phyloP scores from a whole-genome alignment of 2,797 vertebrate species.

The Bradypodion ventrale region DNA sequence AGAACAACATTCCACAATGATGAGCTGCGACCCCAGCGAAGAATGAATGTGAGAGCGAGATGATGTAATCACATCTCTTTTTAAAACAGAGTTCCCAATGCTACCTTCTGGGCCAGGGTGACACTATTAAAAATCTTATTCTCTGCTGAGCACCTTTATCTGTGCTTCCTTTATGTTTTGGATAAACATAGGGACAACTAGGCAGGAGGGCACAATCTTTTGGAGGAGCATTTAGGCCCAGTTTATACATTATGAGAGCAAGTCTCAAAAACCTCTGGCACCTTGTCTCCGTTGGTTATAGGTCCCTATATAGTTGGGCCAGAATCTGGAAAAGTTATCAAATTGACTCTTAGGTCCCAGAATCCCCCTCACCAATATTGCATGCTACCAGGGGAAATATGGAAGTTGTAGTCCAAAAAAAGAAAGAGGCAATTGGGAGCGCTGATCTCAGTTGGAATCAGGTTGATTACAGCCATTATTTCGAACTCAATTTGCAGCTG shows the following conservation, averaged over 20 bases:
- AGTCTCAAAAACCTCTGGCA: background rate
- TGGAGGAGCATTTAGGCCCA: background rate
- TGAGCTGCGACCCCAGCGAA: background rate
- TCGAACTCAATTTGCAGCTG: background rate
- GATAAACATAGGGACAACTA: background rate
- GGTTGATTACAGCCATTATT: background rate
- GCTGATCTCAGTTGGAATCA: background rate
- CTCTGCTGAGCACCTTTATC: background rate
- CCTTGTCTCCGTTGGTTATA: background rate
- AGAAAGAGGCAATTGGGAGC: background rate
- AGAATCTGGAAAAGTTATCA: too few species aligned
- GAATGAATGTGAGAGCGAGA: background rate
- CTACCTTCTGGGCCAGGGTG: background rate
- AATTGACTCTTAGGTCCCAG: too few species aligned
- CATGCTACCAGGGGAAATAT: background rate
- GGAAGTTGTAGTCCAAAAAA: background rate
- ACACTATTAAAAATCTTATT: background rate
- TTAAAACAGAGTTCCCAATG: background rate
- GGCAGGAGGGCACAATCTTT: background rate
- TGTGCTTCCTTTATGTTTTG: background rate
- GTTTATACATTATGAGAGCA: background rate
- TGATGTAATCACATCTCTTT: background rate
- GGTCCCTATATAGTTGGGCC: background rate
- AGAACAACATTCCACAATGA: background rate
- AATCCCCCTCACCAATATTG: too few species aligned